Conservation (phyloP, 2,888 invertebrate genomes). For the Malacosoma neustria region DNA sequence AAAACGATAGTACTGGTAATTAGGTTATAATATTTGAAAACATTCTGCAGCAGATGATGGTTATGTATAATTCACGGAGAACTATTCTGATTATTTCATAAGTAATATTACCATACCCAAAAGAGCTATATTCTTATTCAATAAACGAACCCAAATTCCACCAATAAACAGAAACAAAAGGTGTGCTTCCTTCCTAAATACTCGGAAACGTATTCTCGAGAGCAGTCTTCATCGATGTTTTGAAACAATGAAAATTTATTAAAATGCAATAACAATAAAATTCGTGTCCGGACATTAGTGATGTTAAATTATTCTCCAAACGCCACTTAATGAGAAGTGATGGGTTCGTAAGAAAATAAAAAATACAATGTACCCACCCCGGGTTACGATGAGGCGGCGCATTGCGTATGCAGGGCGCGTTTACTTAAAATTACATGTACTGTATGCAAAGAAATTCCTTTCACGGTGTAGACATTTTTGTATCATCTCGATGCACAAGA, state of each 20-base stretch:
- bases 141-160: constrained; percentile 17
- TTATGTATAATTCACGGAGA: too few species aligned
- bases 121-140: constrained; percentile 19
- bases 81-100: too few species aligned
- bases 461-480: constrained; percentile 34
- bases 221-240: constrained; percentile 38
- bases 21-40: too few species aligned
- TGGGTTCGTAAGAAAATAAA: constrained; percentile 72
- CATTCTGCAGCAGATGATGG: too few species aligned
- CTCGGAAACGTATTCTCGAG: constrained; percentile 38
- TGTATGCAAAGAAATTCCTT: constrained; percentile 59
- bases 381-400: constrained; percentile 40
- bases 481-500: constrained; percentile 15
- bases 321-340: constrained; percentile 74
- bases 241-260: constrained; percentile 67
- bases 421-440: constrained; percentile 58
- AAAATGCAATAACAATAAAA: constrained; percentile 75
- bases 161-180: constrained; percentile 41
- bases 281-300: constrained; percentile 70
- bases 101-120: too few species aligned
- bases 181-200: constrained; percentile 58
- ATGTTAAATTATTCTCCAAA: constrained; percentile 73
- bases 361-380: constrained; percentile 54
- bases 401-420: constrained; percentile 61
- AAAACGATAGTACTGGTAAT: too few species aligned